Conservation (phyloP, 2,888 invertebrate species). For the Eremobia ochroleuca region DNA sequence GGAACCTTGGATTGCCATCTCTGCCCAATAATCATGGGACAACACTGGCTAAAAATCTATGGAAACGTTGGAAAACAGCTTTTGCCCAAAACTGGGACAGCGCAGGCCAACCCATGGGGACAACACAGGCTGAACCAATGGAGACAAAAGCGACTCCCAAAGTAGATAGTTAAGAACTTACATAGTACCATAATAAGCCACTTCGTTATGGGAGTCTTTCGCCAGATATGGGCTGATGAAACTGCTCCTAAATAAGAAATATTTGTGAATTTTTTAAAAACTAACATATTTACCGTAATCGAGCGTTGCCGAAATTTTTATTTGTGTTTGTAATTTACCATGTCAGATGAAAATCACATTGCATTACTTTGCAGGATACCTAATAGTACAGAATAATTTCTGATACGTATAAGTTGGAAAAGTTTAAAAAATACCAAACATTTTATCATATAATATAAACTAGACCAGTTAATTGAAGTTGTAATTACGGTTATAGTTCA, state of each 20-base stretch:
- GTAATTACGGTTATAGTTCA: too few relatives aligned
- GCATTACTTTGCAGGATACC: too few relatives aligned
- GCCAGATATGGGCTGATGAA: slow-evolving; percentile 50
- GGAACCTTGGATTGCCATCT: background rate
- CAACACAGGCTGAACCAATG: slow-evolving; percentile 9
- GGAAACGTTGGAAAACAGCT: background rate
- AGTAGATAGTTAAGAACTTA: slow-evolving; percentile 66
- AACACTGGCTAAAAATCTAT: slow-evolving; percentile 3
- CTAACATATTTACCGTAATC: too few relatives aligned
- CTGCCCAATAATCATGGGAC: background rate
- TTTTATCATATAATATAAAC: too few relatives aligned
- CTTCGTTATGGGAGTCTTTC: slow-evolving; percentile 39
- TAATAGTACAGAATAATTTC: too few relatives aligned
- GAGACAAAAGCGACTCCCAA: slow-evolving; percentile 44
- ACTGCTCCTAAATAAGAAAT: slow-evolving; percentile 69
- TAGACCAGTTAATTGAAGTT: too few relatives aligned
- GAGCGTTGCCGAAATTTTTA: too few relatives aligned
- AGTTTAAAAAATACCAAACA: too few relatives aligned
- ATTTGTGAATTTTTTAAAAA: background rate
- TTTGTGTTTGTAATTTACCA: too few relatives aligned
- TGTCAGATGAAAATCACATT: too few relatives aligned
- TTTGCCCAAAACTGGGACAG: background rate
- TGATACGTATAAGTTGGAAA: too few relatives aligned
- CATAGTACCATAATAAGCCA: slow-evolving; percentile 69
- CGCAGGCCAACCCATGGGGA: background rate